Base-by-base conservation (phyloP, 2,888 invertebrate genomes). In the Punctoribates punctum region DNA sequence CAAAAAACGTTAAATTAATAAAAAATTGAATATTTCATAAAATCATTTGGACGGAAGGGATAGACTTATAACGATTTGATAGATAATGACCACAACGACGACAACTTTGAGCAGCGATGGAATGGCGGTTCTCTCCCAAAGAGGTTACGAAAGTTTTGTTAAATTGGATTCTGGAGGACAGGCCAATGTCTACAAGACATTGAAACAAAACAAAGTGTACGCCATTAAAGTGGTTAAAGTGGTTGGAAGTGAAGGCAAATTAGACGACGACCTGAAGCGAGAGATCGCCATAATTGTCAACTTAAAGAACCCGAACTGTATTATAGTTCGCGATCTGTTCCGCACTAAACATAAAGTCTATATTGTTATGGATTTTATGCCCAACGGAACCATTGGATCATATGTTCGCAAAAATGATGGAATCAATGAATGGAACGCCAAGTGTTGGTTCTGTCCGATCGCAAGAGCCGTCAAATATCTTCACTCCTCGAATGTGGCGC, bases 231-330 rank as follows among this genome's bases (percentile, higher is more conserved):
- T 76, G 51, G 29, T 76, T 15, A 75, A 67, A 42, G 62, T 76
- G 15, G 77, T 17, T 4, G 60, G 27, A 15, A 34, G 17, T 9
- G 62, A 51, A 6, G 46, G 51, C 0, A 75, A 17, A 20, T 20
- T 77, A 34, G 77, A 77, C 27, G 76, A 77, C 27, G 77, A 77
- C 67, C 51, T 77, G 27, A 78, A 77, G 27, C 73, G 77, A 17
- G 77, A 77, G 46, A 20, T 77, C n/a, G 29, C 62, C 8, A 77
- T 77, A n/a, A 17, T 77, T 3, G 17, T 38, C 11, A 77, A 77
- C 46, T 11, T 77, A 38, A 62, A 73, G 34, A 77, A 77, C 25
- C 42, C 70, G 13, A 77, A 77, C 38, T 62, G 77, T 65, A 60
- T 77, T 2, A 48, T 6, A 1, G 27, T 67, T n/a, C 15, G 62